A percentile compares a stretch with the other conserved stretches of the same genome.
Evolutionary conservation across 2,113 vertebrate species (phyloP).

Genomic region (Pseudorhombus dupliciocellatus): DNA sequence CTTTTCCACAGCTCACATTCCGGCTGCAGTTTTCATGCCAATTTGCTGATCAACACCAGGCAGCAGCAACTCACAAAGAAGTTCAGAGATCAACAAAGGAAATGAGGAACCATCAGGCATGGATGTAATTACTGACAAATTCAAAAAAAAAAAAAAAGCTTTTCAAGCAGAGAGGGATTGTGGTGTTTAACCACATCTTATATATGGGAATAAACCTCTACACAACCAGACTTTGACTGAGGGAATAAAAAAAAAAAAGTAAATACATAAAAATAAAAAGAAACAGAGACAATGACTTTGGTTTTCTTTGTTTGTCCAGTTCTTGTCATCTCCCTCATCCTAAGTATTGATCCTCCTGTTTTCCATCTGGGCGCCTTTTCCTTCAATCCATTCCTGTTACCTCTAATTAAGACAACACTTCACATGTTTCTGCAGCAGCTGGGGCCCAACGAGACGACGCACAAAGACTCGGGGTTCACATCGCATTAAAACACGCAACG

Average conservation of each 20-base stretch:
- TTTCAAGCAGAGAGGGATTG: not conserved
- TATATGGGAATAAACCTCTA: no score
- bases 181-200: no score
- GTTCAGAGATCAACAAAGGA: not conserved
- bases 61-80: not conserved
- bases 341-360: constrained; percentile 45
- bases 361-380: constrained; percentile 23
- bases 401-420: constrained; percentile 62
- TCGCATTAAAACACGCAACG: constrained; percentile 6
- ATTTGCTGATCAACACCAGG: not conserved
- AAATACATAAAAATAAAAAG: constrained; percentile 9
- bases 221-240: not conserved
- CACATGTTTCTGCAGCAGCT: constrained; percentile 49
- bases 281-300: not conserved
- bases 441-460: constrained; percentile 38
- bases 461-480: constrained; percentile 27
- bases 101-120: not conserved
- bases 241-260: no score
- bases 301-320: constrained; percentile 26
- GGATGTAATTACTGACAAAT: not conserved
- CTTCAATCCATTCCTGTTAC: constrained; percentile 46
- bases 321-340: constrained; percentile 22
- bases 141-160: not conserved
- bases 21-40: not conserved
- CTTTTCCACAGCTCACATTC: not conserved